phyloP scores from a whole-genome alignment of 2,113 vertebrate species.

The Eretmodus cyanostictus region DNA sequence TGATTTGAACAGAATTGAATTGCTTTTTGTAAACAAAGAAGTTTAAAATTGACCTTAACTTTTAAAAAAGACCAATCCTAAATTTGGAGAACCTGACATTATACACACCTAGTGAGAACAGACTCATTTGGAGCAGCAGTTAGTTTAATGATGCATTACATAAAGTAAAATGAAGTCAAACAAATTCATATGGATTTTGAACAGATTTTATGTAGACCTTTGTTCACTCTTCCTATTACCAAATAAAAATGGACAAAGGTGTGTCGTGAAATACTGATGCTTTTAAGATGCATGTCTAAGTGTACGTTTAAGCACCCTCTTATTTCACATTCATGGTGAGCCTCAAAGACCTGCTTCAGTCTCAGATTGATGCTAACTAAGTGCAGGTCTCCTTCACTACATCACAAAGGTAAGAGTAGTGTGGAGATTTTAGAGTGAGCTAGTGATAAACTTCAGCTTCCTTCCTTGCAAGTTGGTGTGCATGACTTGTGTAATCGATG shows the following conservation, averaged over 20 bases:
- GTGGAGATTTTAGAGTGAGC: neutral
- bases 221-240: neutral
- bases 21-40: neutral
- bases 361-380: constrained; percentile 5
- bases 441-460: neutral
- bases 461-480: neutral
- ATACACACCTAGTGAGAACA: neutral
- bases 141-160: neutral
- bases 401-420: neutral
- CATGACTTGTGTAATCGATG: neutral
- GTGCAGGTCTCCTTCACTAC: neutral
- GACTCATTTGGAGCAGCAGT: neutral
- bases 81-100: neutral
- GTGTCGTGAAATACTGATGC: neutral
- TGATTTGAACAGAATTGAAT: neutral
- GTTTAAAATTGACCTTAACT: neutral
- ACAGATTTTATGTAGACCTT: neutral
- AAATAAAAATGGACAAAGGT: neutral
- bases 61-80: neutral
- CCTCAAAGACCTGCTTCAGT: neutral
- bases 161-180: neutral
- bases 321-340: neutral
- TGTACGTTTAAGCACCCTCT: neutral
- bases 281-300: neutral
- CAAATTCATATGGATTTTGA: neutral